Percentiles rank a stretch among this genome's conserved stretches.
Conservation (phyloP, 2,888 invertebrate species). For the Acleris cristana region DNA sequence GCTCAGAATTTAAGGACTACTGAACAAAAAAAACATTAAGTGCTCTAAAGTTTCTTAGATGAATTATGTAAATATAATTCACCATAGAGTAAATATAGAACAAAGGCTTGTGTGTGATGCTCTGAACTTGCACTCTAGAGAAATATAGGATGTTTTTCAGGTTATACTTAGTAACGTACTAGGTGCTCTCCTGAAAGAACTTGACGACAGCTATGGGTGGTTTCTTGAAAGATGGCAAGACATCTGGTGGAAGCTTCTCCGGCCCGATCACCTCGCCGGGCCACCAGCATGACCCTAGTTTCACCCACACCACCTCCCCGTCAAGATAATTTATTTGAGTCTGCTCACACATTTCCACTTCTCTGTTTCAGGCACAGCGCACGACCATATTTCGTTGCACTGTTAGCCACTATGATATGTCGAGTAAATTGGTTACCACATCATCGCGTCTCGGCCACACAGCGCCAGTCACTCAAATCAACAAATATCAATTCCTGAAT, state of each 20-base stretch:
- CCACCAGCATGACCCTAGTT: conserved; percentile 93
- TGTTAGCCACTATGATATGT: conserved; percentile 52
- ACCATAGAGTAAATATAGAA: conserved; percentile 35
- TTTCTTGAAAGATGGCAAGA: conserved; percentile 86
- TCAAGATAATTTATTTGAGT: conserved; percentile 86
- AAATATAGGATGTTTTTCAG: conserved; percentile 25
- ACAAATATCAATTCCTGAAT: conserved; percentile 45
- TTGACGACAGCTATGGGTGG: conserved; percentile 92
- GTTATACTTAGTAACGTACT: conserved; percentile 84
- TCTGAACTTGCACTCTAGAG: not conserved
- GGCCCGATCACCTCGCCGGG: conserved; percentile 89
- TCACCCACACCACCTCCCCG: conserved; percentile 94
- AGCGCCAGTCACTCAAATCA: conserved; percentile 47
- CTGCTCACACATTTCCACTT: conserved; percentile 87
- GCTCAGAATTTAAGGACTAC: not conserved
- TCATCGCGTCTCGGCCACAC: conserved; percentile 55
- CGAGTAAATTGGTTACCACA: conserved; percentile 67
- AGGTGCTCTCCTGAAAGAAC: conserved; percentile 93
- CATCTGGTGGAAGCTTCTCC: conserved; percentile 87
- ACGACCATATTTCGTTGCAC: conserved; percentile 79
- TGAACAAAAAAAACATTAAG: not conserved
- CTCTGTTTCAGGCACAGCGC: conserved; percentile 69
- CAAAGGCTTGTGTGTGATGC: conserved; percentile 19
- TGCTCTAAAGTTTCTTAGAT: not conserved
- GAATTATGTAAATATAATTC: conserved; percentile 52